Conservation (phyloP, 2,113 vertebrate genomes). For the Prionailurus bengalensis region DNA sequence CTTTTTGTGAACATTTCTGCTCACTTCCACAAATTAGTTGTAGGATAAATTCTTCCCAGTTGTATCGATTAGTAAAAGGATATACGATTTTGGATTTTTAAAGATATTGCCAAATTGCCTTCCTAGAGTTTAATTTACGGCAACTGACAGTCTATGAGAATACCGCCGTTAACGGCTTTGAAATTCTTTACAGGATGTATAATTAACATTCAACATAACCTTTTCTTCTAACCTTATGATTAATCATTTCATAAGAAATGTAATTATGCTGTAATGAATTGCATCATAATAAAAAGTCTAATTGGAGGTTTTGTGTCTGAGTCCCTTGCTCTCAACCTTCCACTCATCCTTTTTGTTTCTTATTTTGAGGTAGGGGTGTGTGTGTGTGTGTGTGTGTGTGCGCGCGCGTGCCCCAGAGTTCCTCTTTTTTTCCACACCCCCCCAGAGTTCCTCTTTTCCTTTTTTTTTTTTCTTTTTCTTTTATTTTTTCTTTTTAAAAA, state of each 20-base stretch:
- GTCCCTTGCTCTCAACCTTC: background rate
- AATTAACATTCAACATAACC: slow-evolving; percentile 73
- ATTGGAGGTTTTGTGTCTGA: slow-evolving; percentile 50
- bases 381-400: background rate
- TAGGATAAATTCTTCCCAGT: background rate
- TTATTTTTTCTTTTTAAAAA: too few relatives aligned
- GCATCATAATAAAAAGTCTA: slow-evolving; percentile 63
- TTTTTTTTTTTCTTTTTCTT: too few relatives aligned
- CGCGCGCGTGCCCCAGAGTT: background rate
- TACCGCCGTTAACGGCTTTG: slow-evolving; percentile 45
- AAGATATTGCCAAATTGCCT: slow-evolving; percentile 27
- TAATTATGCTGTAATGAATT: slow-evolving; percentile 77
- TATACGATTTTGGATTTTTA: slow-evolving; percentile 44
- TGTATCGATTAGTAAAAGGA: background rate
- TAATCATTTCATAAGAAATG: slow-evolving; percentile 70
- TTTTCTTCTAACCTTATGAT: slow-evolving; percentile 72
- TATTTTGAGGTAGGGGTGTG: background rate
- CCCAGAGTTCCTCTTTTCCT: too few relatives aligned
- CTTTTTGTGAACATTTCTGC: background rate
- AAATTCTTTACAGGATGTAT: slow-evolving; percentile 67
- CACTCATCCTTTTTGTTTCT: background rate
- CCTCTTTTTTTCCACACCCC: background rate
- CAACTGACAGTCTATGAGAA: background rate
- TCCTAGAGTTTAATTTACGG: slow-evolving; percentile 59
- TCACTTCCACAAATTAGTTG: slow-evolving; percentile 1